phyloP scores from a whole-genome alignment of 2,888 invertebrate genomes.

The Tholera decimalis region DNA sequence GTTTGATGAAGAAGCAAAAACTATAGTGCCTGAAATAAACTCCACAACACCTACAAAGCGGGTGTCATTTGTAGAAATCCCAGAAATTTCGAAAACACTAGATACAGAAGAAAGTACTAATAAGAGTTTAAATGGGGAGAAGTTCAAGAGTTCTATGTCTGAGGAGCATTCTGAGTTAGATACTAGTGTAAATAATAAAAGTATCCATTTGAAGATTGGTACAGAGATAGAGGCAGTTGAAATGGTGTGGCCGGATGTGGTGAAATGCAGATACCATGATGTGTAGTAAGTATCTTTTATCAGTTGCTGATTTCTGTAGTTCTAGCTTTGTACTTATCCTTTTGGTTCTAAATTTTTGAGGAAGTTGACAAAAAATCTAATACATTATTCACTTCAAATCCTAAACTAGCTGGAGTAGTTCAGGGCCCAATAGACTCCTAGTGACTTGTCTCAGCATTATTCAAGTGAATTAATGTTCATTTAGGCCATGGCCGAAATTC shows the following conservation, averaged over 20 bases:
- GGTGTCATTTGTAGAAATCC: slow-evolving; percentile 84
- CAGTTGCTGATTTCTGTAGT: background rate
- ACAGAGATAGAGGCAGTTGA: slow-evolving; percentile 82
- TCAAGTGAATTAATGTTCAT: too few relatives aligned
- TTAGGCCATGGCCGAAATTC: too few relatives aligned
- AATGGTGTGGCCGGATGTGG: slow-evolving; percentile 91
- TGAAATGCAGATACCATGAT: slow-evolving; percentile 93
- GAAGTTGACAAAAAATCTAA: too few relatives aligned
- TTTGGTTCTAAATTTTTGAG: too few relatives aligned
- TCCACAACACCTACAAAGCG: slow-evolving; percentile 84
- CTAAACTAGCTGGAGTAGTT: too few relatives aligned
- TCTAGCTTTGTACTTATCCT: background rate
- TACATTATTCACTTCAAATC: too few relatives aligned
- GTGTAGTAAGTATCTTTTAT: slow-evolving; percentile 92
- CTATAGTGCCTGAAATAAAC: slow-evolving; percentile 73
- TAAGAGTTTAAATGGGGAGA: slow-evolving; percentile 50
- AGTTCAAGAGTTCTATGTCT: slow-evolving; percentile 45
- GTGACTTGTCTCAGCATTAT: too few relatives aligned
- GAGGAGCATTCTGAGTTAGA: slow-evolving; percentile 73
- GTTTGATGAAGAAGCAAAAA: slow-evolving; percentile 83
- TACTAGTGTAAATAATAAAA: slow-evolving; percentile 78
- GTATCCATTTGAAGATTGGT: slow-evolving; percentile 79
- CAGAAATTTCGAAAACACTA: slow-evolving; percentile 64
- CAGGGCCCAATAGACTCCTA: too few relatives aligned
- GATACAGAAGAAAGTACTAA: slow-evolving; percentile 38